These are phyloP conservation scores for Chaetorhynchus papuensis DNA, from an alignment of 2,113 vertebrate genomes.

Conservation along the genomic window DNA sequence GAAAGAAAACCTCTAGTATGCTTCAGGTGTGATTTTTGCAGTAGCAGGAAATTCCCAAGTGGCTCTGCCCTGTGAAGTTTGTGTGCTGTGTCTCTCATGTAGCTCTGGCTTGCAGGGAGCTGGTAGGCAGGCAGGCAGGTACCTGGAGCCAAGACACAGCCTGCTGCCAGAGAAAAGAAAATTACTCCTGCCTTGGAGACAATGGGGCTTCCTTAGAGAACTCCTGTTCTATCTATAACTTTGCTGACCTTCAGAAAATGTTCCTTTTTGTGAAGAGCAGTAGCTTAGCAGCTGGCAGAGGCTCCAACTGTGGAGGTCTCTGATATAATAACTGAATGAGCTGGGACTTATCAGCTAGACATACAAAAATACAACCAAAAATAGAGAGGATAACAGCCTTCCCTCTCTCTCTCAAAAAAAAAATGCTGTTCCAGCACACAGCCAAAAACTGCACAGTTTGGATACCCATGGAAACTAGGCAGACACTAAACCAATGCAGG, in stretches of 20 bases:
- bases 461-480: not conserved
- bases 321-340: not conserved
- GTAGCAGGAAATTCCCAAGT: not conserved
- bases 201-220: not conserved
- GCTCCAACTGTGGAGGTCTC: not conserved
- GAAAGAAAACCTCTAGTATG: not conserved
- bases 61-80: not conserved
- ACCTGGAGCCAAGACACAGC: not conserved
- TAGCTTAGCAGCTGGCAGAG: not conserved
- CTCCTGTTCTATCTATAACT: not conserved
- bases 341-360: not conserved
- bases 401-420: not conserved
- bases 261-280: not conserved
- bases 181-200: not conserved
- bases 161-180: not conserved
- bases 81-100: not conserved
- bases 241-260: not conserved
- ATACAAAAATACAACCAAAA: not conserved
- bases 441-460: not conserved
- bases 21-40: not conserved
- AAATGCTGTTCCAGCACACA: not conserved
- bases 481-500: not conserved
- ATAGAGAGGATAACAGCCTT: not conserved
- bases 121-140: not conserved
- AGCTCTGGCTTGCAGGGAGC: not conserved